Conservation (phyloP, 2,113 vertebrate genomes). For the Sphyrna mokarran region DNA sequence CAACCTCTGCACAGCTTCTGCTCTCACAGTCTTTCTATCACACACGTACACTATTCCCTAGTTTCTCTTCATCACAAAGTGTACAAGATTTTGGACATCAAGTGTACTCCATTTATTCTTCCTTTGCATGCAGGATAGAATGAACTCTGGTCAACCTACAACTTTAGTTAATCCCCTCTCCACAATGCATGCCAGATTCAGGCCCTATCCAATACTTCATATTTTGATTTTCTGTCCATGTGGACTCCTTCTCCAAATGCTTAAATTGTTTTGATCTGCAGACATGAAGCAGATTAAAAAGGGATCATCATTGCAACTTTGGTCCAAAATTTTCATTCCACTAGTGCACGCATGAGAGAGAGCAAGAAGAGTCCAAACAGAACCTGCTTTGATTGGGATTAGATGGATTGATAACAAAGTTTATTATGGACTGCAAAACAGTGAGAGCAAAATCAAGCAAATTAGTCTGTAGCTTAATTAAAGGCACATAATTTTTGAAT, state of each 20-base stretch:
- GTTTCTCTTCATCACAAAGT: neutral
- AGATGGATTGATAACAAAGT: neutral
- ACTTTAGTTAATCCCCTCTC: neutral
- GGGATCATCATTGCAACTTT: neutral
- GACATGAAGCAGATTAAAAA: neutral
- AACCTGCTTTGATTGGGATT: too few relatives aligned
- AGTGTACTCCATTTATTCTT: neutral
- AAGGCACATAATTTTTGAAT: neutral
- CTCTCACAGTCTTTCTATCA: neutral
- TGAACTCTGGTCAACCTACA: neutral
- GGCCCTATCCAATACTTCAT: neutral
- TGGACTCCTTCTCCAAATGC: neutral
- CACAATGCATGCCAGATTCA: neutral
- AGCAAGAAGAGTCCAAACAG: too few relatives aligned
- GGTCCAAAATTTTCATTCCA: neutral
- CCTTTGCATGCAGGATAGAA: neutral
- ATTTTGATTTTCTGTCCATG: neutral
- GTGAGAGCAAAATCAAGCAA: neutral
- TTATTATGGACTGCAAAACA: neutral
- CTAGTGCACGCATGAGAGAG: neutral
- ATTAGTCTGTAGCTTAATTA: neutral
- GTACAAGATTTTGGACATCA: neutral
- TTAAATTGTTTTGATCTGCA: neutral
- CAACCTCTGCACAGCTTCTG: neutral
- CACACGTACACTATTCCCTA: neutral